Evolutionary conservation across 1,140 invertebrate genomes (phyloP), one percentile per base, ranked within the genome.

Genomic region (Argopecten irradians): DNA sequence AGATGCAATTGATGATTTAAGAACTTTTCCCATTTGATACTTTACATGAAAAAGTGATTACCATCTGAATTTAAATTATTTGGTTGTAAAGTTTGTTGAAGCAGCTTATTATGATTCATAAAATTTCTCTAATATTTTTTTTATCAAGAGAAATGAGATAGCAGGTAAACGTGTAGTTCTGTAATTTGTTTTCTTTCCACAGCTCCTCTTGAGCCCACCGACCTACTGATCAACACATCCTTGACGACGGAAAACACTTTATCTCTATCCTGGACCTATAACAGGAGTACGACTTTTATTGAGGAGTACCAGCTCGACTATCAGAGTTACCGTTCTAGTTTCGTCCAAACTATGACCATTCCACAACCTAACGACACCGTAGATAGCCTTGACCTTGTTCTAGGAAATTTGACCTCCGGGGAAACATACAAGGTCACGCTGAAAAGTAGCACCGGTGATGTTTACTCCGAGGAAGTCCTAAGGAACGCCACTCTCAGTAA

Each of bases 401-500:
- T 92, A 9, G 71, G 36, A 34, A 71, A 83, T 32, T 87, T 93
- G 55, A 89, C 85, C 2, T 82, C 92, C 83, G 92, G 92, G 13
- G 88, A 87, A 32, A 90, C 86, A 9, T 93, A 93, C 84, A 87
- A 84, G 16, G 82, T 92, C 43, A 82, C 85, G 55, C 86, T 93
- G 36, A 86, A 33, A 34, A 91, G 90, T 84, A 36, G 88, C 13
- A 89, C 91, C 19, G 43, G 84, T 36, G 87, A 89, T 55, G 33
- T 84, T 11, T 89, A 34, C 36, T 93, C 92, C 22, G 82, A 87
- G 16, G 33, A 28, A 19, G 35, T 85, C 1, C 13, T 28, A 13
- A 41, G 91, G 8, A 89, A 90, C 82, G 90, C 88, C 0, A 92
- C 92, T 39, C 86, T 92, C 84, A 91, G 92, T 93, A 91, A 91